Evolutionary conservation across 2,888 invertebrate species (phyloP), one percentile per base, ranked within the genome.

Genomic region (Saturnia japonica): DNA sequence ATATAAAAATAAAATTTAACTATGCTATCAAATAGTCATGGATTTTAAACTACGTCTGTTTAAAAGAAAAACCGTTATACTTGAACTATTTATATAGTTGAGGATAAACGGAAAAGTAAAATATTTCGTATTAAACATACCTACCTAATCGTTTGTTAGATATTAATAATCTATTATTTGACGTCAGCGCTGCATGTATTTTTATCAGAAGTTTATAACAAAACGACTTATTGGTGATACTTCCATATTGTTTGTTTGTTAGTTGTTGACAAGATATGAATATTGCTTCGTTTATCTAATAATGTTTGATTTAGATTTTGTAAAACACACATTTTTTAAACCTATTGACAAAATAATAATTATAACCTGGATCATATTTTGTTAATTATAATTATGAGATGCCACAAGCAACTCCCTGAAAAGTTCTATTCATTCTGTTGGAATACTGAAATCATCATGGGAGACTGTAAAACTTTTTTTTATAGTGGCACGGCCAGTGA

Each of bases 141-240:
- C n/a, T n/a, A n/a, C n/a, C n/a, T n/a, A 28, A 60, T 60, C 1
- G 14, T 12, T 28, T 62, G 7, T 6, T 62, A 25, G 14, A 62
- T 28, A 62, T 62, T 28, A 62, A 62, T 62, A 62, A 60, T 60
- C 60, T 14, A 3, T 62, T 62, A 11, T 28, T 62, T 28, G 60
- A 62, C 28, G 28, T 62, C 28, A 28, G 4, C 28, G 11, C 22
- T 25, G 22, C 57, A 57, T 62, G 34, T 62, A 28, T 62, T 12
- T n/a, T 62, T 62, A 62, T 62, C 60, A 28, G 28, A 62, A 62
- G 60, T 28, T 62, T 62, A 8, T 12, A 43, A n/a, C n/a, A 9
- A 54, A 54, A 9, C n/a, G 22, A 54, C n/a, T 22, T 54, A 54
- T 54, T 22, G 11, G 11, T 54, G 19, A 2, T 51, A 51, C n/a